Conservation (phyloP, 2,888 invertebrate genomes). For the Leptinotarsa peninsularis region DNA sequence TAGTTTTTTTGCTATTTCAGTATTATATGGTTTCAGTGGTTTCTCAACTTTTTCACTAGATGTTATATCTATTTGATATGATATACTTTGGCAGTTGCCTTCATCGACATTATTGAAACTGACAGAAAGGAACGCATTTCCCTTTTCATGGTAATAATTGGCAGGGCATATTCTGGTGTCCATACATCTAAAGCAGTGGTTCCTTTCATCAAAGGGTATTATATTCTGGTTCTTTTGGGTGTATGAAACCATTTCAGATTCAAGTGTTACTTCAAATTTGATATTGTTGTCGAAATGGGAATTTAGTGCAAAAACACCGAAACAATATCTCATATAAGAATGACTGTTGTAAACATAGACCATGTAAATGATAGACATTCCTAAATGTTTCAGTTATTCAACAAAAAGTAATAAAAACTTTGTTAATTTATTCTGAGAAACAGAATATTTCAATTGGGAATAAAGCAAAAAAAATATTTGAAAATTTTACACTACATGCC, state of each 20-base stretch:
- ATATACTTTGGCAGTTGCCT: neutral
- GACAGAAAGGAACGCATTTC: neutral
- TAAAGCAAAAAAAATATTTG: no score
- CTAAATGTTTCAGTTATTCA: no score
- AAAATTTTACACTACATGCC: no score
- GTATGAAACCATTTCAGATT: neutral
- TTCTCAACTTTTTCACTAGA: neutral
- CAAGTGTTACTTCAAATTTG: neutral
- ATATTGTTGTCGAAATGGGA: neutral
- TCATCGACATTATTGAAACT: neutral
- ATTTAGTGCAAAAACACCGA: slow-evolving; percentile 4
- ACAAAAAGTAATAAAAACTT: no score
- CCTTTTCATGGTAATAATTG: slow-evolving; percentile 1
- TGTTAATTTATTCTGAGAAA: no score
- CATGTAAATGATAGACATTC: no score
- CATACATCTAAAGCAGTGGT: slow-evolving; percentile 15
- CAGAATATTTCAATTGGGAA: no score
- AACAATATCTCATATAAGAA: neutral
- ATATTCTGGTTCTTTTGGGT: slow-evolving; percentile 3
- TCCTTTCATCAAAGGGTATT: slow-evolving; percentile 7
- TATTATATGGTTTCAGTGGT: neutral
- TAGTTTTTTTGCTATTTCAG: neutral
- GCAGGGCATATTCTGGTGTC: neutral
- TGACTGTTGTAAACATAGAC: neutral
- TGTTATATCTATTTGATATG: neutral